These are phyloP conservation scores for Chloroclysta siterata DNA, from an alignment of 2,888 invertebrate genomes.

Conservation along the genomic window DNA sequence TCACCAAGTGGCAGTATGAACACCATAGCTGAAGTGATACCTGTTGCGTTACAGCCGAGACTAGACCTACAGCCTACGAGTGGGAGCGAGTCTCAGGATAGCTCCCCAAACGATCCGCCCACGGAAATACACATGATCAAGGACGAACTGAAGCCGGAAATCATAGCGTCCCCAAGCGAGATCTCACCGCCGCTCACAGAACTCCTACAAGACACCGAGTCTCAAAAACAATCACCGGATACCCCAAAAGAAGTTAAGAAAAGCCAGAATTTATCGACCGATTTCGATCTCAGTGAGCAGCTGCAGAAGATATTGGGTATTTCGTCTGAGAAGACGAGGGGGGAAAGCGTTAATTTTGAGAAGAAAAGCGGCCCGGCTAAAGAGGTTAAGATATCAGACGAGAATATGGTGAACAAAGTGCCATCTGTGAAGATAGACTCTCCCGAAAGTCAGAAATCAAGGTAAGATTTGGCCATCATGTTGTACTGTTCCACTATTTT, in stretches of 20 bases:
- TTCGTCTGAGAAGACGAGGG: conserved; percentile 75
- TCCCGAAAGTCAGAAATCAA: conserved; percentile 72
- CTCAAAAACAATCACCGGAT: conserved; percentile 76
- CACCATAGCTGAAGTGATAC: conserved; percentile 78
- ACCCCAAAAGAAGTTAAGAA: conserved; percentile 79
- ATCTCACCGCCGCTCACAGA: conserved; percentile 77
- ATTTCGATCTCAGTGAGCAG: conserved; percentile 80
- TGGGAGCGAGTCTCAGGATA: conserved; percentile 72
- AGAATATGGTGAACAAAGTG: conserved; percentile 60
- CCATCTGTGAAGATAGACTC: conserved; percentile 82
- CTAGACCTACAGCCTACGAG: conserved; percentile 67
- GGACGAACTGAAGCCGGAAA: conserved; percentile 63
- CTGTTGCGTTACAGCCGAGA: conserved; percentile 71
- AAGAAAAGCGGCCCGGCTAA: conserved; percentile 69
- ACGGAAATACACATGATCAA: conserved; percentile 77
- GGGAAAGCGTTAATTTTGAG: conserved; percentile 60
- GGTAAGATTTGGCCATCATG: conserved; percentile 51
- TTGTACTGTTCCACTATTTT: too few species aligned
- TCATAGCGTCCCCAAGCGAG: conserved; percentile 77
- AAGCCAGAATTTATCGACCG: conserved; percentile 80
- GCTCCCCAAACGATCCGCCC: conserved; percentile 75
- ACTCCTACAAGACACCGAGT: conserved; percentile 59
- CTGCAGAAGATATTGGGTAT: conserved; percentile 81
- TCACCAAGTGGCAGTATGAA: conserved; percentile 78
- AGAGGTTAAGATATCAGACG: conserved; percentile 75